Percentiles rank a stretch among this genome's conserved stretches.
phyloP scores from a whole-genome alignment of 1,140 invertebrate genomes.

The Theocolax elegans region DNA sequence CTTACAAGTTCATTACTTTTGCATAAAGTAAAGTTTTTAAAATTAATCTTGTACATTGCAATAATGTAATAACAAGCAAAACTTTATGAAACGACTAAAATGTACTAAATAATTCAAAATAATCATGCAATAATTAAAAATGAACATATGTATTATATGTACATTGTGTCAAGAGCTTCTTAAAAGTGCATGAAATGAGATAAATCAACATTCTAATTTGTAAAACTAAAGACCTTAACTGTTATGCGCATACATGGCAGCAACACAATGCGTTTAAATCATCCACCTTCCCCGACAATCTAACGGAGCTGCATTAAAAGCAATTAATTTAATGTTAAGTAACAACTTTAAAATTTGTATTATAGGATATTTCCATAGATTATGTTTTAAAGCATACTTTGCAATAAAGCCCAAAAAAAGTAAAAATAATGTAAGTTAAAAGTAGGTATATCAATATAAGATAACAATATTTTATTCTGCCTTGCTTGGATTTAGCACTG shows the following conservation, averaged over 20 bases:
- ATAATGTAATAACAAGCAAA: no score
- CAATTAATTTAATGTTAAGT: conserved; percentile 36
- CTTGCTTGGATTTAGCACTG: background rate
- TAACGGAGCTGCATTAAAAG: conserved; percentile 45
- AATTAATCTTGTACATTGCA: no score
- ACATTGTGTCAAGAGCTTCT: background rate
- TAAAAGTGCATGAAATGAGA: conserved; percentile 18
- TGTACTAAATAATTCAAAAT: no score
- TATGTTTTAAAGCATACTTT: conserved; percentile 9
- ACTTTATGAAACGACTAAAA: no score
- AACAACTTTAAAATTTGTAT: background rate
- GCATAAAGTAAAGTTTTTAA: no score
- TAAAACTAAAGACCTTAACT: conserved; percentile 50
- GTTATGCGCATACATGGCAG: conserved; percentile 54
- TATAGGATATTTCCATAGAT: background rate
- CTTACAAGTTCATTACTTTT: no score
- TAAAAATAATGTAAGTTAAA: background rate
- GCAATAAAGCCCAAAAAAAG: conserved; percentile 11
- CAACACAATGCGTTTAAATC: conserved; percentile 52
- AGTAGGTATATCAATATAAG: background rate
- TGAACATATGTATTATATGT: background rate
- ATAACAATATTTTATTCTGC: background rate
- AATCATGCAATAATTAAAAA: background rate
- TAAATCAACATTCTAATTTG: conserved; percentile 44
- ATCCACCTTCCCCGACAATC: conserved; percentile 50